Base-by-base conservation (phyloP, 1,140 invertebrate species). In the Leptopilina clavipes region DNA sequence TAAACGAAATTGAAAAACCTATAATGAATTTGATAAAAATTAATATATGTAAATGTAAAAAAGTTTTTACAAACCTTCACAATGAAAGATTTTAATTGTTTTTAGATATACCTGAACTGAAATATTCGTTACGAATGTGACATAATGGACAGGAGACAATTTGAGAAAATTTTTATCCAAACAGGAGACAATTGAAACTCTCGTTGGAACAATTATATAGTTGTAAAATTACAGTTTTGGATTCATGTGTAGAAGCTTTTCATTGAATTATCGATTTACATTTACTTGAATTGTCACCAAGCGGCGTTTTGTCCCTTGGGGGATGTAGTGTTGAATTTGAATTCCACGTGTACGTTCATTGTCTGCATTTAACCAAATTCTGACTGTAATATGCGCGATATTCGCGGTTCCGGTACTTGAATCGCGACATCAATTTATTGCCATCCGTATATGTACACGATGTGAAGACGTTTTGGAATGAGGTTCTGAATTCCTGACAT, bases 221-320 rank as follows among this genome's bases (percentile, higher is more conserved):
- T 12, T 10, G 59, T 31, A 65, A 37, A 37, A 65, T 65, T 65
- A 37, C 59, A 65, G 25, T 14, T 65, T 65, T 65, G 59, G 8
- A 25, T 2, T 31, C 25, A 22, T 65, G 11, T 65, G 59, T 31
- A 14, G 59, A n/a, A 65, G 79, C 81, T 75, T 83, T 81, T 82
- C 79, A 76, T 81, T 81, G 74, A 74, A 81, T 81, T 83, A 83
- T 83, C 81, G 78, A 80, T 73, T 80, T 59, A 73, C 81, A 82
- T 83, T n/a, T n/a, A 83, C 79, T 83, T 76, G 81, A 81, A 83
- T 83, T 76, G 76, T 22, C 59, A 73, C 56, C 37, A 18, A 19
- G 52, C 59, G 72, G 45, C 72, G 74, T 83, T 83, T 82, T 79
- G 82, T 83, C 75, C 76, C 44, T 17, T 48, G 17, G 59, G 56